Conservation (phyloP, 2,888 invertebrate species). For the Chaitophorus viminalis region DNA sequence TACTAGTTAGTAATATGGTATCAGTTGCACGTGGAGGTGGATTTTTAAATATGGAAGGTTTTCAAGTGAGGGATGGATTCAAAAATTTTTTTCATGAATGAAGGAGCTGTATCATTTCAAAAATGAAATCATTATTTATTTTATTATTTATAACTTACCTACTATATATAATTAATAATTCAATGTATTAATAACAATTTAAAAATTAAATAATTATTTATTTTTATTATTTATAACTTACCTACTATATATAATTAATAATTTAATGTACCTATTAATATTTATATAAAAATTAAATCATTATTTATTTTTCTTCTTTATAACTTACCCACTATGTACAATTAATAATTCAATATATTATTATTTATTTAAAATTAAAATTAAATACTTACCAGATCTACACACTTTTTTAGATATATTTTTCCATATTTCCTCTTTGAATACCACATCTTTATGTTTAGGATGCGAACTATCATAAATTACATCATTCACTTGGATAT, state of each 20-base stretch:
- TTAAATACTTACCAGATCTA: not conserved
- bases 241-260: not conserved
- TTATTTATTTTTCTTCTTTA: not conserved
- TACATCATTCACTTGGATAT: not conserved
- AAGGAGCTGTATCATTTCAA: conserved; percentile 3
- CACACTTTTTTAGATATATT: not conserved
- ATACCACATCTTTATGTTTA: not conserved
- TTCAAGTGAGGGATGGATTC: conserved; percentile 10
- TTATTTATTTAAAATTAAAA: not conserved
- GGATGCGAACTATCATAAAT: not conserved
- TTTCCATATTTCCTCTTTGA: not conserved
- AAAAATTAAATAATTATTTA: not conserved
- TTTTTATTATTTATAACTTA: not conserved
- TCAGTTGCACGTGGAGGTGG: not conserved
- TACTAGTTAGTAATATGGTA: not conserved
- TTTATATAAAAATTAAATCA: not conserved
- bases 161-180: not conserved
- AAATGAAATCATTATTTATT: not conserved
- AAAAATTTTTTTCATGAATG: not conserved
- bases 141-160: not conserved
- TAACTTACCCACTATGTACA: not conserved
- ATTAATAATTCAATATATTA: not conserved
- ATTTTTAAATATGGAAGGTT: not conserved
- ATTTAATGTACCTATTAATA: not conserved
- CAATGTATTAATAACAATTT: not conserved